phyloP scores from a whole-genome alignment of 1,140 invertebrate genomes.

The Drosophila sp. region DNA sequence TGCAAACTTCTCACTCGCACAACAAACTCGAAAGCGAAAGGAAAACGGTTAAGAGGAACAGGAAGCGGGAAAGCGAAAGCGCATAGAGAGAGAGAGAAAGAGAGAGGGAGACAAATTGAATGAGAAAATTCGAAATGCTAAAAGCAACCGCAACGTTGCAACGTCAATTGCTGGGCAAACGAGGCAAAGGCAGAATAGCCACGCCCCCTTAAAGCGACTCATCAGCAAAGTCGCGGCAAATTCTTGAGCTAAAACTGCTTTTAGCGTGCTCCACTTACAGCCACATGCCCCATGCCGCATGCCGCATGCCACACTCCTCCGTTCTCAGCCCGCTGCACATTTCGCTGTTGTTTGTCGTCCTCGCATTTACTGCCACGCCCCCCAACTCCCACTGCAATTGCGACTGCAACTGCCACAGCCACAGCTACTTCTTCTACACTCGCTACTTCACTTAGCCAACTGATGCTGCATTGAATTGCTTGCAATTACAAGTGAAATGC shows the following conservation, averaged over 20 bases:
- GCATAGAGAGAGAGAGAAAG: too few relatives aligned
- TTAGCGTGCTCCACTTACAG: conserved; percentile 57
- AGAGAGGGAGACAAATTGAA: conserved; percentile 41
- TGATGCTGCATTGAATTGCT: conserved; percentile 64
- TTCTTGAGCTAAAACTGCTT: conserved; percentile 70
- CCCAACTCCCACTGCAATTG: neutral
- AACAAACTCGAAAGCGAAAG: conserved; percentile 48
- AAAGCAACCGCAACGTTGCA: conserved; percentile 75
- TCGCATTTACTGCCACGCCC: conserved; percentile 17
- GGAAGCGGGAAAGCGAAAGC: neutral
- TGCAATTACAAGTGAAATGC: conserved; percentile 78
- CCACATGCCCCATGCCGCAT: neutral
- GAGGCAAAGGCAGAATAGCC: conserved; percentile 22
- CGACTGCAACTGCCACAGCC: too few relatives aligned
- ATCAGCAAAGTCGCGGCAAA: conserved; percentile 79
- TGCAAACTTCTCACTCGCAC: conserved; percentile 38
- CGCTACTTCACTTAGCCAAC: conserved; percentile 2
- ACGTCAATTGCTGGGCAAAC: conserved; percentile 79
- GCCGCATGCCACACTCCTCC: neutral
- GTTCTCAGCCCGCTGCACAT: conserved; percentile 24
- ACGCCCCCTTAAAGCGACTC: conserved; percentile 15
- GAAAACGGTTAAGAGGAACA: neutral
- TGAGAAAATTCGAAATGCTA: conserved; percentile 58
- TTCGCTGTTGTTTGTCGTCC: conserved; percentile 45
- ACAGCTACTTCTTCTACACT: neutral